Percentiles rank a stretch among this genome's conserved stretches.
These are phyloP conservation scores for Neopelma chrysocephalum DNA, from an alignment of 2,797 vertebrate genomes.

Conservation along the genomic window DNA sequence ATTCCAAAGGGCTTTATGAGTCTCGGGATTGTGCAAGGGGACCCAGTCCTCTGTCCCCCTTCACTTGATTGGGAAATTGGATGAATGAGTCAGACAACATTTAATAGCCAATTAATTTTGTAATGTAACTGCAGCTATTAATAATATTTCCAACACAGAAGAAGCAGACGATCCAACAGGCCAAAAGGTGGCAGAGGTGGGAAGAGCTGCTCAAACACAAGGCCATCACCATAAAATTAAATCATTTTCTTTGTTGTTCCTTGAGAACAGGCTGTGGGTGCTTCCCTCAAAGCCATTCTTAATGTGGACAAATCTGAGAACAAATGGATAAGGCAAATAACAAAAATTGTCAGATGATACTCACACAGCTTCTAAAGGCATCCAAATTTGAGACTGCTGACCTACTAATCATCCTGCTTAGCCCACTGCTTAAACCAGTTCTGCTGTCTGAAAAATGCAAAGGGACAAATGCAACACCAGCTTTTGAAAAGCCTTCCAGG, in stretches of 20 bases:
- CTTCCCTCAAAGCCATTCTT: not conserved
- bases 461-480: not conserved
- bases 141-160: not conserved
- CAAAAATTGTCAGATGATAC: not conserved
- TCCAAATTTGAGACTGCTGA: not conserved
- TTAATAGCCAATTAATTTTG: not conserved
- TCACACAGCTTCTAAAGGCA: not conserved
- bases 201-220: not conserved
- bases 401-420: not conserved
- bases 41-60: not conserved
- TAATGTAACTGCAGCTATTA: not conserved
- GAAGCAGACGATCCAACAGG: not conserved
- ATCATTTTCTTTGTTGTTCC: not conserved
- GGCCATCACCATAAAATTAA: not conserved
- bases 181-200: slow-evolving; percentile 3
- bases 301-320: slow-evolving; percentile 2
- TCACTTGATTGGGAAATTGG: not conserved
- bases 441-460: not conserved
- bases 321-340: not conserved
- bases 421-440: not conserved
- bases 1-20: not conserved
- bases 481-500: not conserved
- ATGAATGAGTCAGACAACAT: not conserved
- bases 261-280: not conserved
- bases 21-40: not conserved